Evolutionary conservation across 1,140 invertebrate genomes (phyloP), one percentile per base, ranked within the genome.

Genomic region (Drosophila lini): DNA sequence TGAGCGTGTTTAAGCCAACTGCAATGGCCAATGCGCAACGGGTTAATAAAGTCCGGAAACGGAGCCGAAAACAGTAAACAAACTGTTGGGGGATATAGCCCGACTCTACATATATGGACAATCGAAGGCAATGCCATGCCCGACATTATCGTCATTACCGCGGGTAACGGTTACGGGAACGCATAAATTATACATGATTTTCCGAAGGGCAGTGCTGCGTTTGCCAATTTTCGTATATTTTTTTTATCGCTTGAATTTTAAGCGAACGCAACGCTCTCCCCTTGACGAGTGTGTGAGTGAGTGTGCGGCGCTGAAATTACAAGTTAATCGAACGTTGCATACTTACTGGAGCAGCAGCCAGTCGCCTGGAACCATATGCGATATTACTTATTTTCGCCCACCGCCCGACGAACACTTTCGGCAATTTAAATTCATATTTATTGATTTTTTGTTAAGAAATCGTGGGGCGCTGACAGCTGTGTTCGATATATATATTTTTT

Each of bases 251-350:
- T n/a, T 40, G 32, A 53, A 64, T 68, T 52, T 64, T 11, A 65
- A 45, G 31, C 38, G 40, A 28, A 10, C 22, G 22, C 22, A 22
- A 22, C 2, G 22, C 22, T 22, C 22, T 22, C 22, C 22, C 9
- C 15, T 16, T 61, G 38, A 5, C 41, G 31, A 61, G 40, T 38
- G 47, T 40, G 40, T 25, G 63, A 16, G 28, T 25, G 45, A 28
- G 45, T 48, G 44, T 28, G 36, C 2, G 34, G 22, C 15, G 15
- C 36, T 15, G 31, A 38, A 67, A 74, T 71, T 74, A 62, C 57
- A 77, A 80, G 50, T 78, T 81, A 84, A 81, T 75, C 82, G 58
- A 53, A 52, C 50, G 45, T 78, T 79, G 70, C 65, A 73, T 88
- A 85, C 83, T 82, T 88, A 88, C 83, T 38, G 65, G 75, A 36